Conservation (phyloP, 2,797 vertebrate genomes). For the Peromyscus eremicus region DNA sequence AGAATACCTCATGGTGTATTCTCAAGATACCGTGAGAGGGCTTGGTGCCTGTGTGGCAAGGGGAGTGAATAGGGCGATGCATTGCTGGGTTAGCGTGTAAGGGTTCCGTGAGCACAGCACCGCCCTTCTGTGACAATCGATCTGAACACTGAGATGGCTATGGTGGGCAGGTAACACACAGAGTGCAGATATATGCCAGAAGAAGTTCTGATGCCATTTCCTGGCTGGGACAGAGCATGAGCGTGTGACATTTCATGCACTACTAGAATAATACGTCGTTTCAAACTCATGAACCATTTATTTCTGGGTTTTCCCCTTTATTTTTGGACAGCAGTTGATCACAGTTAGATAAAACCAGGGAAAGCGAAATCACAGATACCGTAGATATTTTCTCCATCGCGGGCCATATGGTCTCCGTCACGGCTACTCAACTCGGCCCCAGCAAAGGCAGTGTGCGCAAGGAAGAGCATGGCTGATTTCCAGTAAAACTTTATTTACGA, state of each 20-base stretch:
- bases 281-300: neutral
- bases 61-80: accelerated
- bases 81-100: too few species aligned
- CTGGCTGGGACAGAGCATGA: neutral
- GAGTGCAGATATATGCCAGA: neutral
- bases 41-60: too few species aligned
- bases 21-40: accelerated
- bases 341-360: neutral
- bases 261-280: neutral
- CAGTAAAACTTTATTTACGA: slow-evolving; percentile 43
- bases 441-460: neutral
- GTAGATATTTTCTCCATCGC: neutral
- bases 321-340: neutral
- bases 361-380: neutral
- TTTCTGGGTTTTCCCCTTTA: slow-evolving; percentile 12
- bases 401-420: neutral
- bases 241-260: neutral
- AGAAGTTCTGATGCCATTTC: neutral
- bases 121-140: accelerated
- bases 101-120: neutral
- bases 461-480: neutral
- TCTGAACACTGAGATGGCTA: neutral
- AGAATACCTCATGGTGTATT: neutral
- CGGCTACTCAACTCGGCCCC: neutral
- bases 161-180: neutral